Base-by-base conservation (phyloP, 30 jellyfish, hydroid and myxozoan species). In the Aurelia aurita region DNA sequence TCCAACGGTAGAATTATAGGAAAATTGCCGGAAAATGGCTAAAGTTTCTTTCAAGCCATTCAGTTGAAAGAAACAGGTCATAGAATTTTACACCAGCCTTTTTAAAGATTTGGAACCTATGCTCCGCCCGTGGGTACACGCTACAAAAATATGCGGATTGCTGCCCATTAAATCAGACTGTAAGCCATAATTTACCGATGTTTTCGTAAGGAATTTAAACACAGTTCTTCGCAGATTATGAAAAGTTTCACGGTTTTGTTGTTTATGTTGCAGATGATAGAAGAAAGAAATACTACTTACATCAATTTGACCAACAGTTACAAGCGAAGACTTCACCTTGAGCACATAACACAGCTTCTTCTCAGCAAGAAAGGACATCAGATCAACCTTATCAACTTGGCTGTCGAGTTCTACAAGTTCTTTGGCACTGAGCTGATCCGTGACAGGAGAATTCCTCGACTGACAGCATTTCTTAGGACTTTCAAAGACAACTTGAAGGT, bases 351-450 rank as follows among this genome's bases (percentile, higher is more conserved):
- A 15, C 22, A 20, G 39, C 0, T 71, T 0, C 68, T 71, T 0
- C 28, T 19, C 5, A 27, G 21, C 49, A 39, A 34, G 68, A 45
- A 45, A 43, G 53, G 32, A 16, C 44, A 43, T 14, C 68, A n/a
- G 46, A 5, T 71, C 57, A 19, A 20, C 20, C 14, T 71, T 5
- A 4, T 3, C 16, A 13, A n/a, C 10, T 58, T 71, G 53, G 58
- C 83, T 15, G 69, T 15, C 34, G 83, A 71, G 16, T 71, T 31
- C 28, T 71, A 39, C 83, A 71, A 71, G 46, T 71, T 71, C 47
- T 71, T 35, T 21, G 83, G 83, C 68, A 31, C 49, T 45, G 57
- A 8, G 12, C 21, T 71, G 28, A 29, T n/a, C 5, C 23, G 3
- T 19, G 46, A 71, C 25, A 4, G 45, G 4, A 63, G 28, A 63